These are phyloP conservation scores for Xestia sexstrigata DNA, from an alignment of 2,888 invertebrate genomes.

Conservation along the genomic window DNA sequence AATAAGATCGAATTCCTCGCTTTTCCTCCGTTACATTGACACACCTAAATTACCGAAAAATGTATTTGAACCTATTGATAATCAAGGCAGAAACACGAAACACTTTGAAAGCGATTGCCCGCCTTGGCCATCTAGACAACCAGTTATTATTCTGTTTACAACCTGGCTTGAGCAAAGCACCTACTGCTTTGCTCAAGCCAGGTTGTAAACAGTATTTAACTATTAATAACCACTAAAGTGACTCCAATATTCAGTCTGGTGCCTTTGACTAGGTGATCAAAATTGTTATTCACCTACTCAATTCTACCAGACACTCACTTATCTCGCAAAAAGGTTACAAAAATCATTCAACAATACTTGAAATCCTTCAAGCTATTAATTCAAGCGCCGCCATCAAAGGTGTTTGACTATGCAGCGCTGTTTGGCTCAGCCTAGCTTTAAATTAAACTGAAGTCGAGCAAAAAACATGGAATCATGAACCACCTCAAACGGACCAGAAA, in stretches of 20 bases:
- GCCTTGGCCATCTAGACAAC: too few relatives aligned
- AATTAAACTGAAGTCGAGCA: constrained; percentile 62
- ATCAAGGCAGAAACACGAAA: too few relatives aligned
- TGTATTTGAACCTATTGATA: neutral
- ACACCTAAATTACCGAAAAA: neutral
- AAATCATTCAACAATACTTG: constrained; percentile 35
- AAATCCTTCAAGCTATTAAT: constrained; percentile 41
- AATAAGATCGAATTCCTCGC: neutral
- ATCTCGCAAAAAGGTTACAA: constrained; percentile 1
- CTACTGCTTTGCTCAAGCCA: too few relatives aligned
- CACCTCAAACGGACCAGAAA: constrained; percentile 55
- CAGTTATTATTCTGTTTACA: neutral
- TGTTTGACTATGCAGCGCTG: constrained; percentile 46
- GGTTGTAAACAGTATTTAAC: too few relatives aligned
- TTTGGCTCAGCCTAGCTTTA: constrained; percentile 54
- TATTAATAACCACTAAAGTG: neutral
- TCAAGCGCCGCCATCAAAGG: constrained; percentile 51
- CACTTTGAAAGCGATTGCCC: neutral
- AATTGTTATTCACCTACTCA: neutral
- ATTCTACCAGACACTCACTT: neutral
- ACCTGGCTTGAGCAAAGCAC: neutral
- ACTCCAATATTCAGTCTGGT: neutral
- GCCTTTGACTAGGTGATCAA: neutral
- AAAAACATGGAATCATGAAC: constrained; percentile 60
- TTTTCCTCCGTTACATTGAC: neutral